These are phyloP conservation scores for Cactoblastis cactorum DNA, from an alignment of 2,888 invertebrate genomes.

Conservation along the genomic window DNA sequence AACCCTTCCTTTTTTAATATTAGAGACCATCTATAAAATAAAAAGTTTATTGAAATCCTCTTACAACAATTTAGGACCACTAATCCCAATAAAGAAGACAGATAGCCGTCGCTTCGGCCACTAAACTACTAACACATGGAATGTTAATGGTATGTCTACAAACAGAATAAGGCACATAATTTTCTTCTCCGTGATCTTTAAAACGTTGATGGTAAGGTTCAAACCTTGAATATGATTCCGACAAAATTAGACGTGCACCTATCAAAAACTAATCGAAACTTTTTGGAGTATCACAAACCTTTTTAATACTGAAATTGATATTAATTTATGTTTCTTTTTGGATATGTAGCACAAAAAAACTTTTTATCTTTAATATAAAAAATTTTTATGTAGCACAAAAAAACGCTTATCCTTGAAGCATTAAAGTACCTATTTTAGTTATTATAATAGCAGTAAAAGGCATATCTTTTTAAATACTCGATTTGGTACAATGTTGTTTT, in stretches of 20 bases:
- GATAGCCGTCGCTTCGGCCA: conserved; percentile 27
- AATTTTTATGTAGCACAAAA: conserved; percentile 18
- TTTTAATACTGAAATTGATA: conserved; percentile 42
- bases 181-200: background rate
- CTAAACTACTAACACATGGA: conserved; percentile 36
- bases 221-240: too few species aligned
- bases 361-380: too few species aligned
- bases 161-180: background rate
- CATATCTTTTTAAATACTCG: too few species aligned
- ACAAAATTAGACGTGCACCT: conserved; percentile 30
- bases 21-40: background rate
- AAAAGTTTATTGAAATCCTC: conserved; percentile 10
- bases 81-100: conserved; percentile 38
- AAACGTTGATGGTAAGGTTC: background rate
- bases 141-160: conserved; percentile 55
- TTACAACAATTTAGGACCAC: conserved; percentile 14
- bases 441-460: too few species aligned
- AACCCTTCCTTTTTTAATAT: too few species aligned
- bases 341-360: conserved; percentile 15
- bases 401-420: background rate
- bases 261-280: conserved; percentile 40
- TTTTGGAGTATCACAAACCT: conserved; percentile 18
- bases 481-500: too few species aligned
- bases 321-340: conserved; percentile 43
- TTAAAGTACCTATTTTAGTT: too few species aligned